These are phyloP conservation scores for Lasioglossum zephyrum DNA, from an alignment of 2,888 invertebrate genomes.

Conservation along the genomic window DNA sequence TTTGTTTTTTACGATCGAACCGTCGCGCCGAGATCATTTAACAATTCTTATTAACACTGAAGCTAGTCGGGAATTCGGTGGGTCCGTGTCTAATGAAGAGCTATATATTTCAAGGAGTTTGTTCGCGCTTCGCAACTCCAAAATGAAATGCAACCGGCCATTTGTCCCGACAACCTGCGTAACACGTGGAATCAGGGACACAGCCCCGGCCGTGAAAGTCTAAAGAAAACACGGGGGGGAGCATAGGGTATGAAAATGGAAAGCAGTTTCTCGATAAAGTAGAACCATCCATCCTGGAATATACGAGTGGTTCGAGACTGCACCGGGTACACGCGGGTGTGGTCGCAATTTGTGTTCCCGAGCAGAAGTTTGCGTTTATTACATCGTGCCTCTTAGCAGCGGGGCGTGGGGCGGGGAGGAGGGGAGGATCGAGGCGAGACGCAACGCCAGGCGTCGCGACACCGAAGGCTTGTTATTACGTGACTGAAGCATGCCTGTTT, in stretches of 20 bases:
- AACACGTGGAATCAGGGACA: not conserved
- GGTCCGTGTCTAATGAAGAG: conserved; percentile 10
- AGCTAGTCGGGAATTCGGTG: not conserved
- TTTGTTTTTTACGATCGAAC: too few species aligned
- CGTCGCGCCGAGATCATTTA: too few species aligned
- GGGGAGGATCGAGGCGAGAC: not conserved
- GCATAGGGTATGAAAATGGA: not conserved
- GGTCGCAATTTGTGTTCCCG: conserved; percentile 68
- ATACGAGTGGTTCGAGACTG: conserved; percentile 36
- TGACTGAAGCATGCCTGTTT: conserved; percentile 64
- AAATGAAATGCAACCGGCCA: conserved; percentile 20
- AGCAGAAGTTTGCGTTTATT: conserved; percentile 68
- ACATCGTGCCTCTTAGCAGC: conserved; percentile 49
- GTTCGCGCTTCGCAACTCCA: conserved; percentile 6
- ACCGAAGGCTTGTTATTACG: conserved; percentile 70
- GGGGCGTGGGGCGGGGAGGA: too few species aligned
- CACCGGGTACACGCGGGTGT: conserved; percentile 60
- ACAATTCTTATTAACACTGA: too few species aligned
- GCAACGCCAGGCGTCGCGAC: not conserved
- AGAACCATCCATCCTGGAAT: not conserved
- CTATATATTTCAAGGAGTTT: conserved; percentile 9
- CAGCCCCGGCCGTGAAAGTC: not conserved
- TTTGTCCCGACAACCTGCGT: conserved; percentile 12
- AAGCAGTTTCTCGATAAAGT: not conserved
- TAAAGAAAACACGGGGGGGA: not conserved